Evolutionary conservation across 2,113 vertebrate species (phyloP).

Genomic region (Barbus barbus): DNA sequence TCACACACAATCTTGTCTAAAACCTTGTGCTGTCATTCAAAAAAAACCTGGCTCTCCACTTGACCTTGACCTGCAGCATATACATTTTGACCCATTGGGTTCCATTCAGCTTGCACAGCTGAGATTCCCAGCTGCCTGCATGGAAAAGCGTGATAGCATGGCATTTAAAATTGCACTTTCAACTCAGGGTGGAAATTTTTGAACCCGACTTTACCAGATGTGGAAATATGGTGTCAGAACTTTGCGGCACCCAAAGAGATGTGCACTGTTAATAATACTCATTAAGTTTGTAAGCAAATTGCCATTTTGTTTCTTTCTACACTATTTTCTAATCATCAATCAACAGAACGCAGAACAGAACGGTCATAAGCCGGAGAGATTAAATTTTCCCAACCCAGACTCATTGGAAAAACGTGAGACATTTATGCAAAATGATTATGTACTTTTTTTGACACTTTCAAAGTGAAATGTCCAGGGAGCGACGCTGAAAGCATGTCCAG

Average conservation of each 20-base stretch:
- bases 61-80: slow-evolving; percentile 1
- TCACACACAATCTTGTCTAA: neutral
- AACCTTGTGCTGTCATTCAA: neutral
- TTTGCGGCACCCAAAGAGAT: neutral
- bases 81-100: neutral
- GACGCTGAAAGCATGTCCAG: neutral
- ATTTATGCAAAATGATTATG: too few species aligned
- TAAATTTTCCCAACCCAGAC: too few species aligned
- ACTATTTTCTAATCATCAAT: too few species aligned
- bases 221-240: neutral
- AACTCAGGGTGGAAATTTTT: neutral
- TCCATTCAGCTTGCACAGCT: neutral
- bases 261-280: too few species aligned
- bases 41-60: neutral
- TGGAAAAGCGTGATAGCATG: neutral
- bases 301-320: neutral
- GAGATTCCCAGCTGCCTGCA: neutral
- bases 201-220: neutral
- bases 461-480: neutral
- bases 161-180: neutral
- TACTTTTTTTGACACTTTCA: too few species aligned
- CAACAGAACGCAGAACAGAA: too few species aligned
- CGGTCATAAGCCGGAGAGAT: too few species aligned
- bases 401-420: too few species aligned
- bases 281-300: neutral